These are phyloP conservation scores for Plectropomus leopardus DNA, from an alignment of 2,113 vertebrate genomes.

Conservation along the genomic window DNA sequence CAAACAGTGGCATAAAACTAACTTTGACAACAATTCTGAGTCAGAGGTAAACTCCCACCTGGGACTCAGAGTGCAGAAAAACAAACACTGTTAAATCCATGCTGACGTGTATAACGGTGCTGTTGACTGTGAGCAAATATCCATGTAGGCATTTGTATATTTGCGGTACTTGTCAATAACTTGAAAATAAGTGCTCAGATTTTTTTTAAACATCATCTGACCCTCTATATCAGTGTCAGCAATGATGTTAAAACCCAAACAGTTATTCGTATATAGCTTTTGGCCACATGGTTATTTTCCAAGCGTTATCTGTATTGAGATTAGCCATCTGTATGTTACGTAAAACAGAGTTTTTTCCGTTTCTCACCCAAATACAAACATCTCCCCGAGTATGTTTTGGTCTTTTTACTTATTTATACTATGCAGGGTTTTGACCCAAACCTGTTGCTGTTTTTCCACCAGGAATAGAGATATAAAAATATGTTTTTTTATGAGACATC, in stretches of 20 bases:
- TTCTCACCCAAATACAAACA: neutral
- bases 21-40: neutral
- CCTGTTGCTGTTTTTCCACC: no score
- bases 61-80: neutral
- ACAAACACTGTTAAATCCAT: neutral
- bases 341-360: constrained; percentile 16
- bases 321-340: constrained; percentile 30
- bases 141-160: neutral
- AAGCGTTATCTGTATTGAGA: constrained; percentile 38
- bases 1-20: neutral
- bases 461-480: no score
- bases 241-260: constrained; percentile 13
- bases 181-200: neutral
- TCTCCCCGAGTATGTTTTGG: neutral
- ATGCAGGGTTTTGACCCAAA: no score
- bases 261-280: constrained; percentile 18
- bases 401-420: no score
- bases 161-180: neutral
- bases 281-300: constrained; percentile 23
- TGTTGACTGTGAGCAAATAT: neutral
- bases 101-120: neutral
- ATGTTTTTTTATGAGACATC: no score
- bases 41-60: no score
- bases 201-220: constrained; percentile 18
- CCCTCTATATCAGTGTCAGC: neutral